Base-by-base conservation (phyloP, 2,797 vertebrate genomes). In the Cyprinodon diabolis region DNA sequence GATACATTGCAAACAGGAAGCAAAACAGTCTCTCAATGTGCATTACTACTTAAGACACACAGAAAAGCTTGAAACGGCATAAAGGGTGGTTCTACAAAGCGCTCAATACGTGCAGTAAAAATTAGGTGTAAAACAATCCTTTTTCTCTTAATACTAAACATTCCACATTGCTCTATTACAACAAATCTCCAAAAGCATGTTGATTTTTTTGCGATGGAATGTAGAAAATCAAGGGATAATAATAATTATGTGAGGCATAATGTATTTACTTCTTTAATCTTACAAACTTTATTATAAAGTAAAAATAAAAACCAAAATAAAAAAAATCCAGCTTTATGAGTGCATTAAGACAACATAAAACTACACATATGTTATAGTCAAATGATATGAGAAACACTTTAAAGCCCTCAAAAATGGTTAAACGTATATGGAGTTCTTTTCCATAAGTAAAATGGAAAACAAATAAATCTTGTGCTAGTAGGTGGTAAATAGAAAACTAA, bases 401-500 rank as follows among this genome's bases (percentile, higher is more conserved):
- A n/a, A 37, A 68, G 7, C 17, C 4, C 14, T 73, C 30, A 43
- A 14, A 8, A 58, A 37, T 62, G 47, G 17, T 63, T 51, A 72
- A 3, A 25, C 7, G 51, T 52, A 52, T 21, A 1, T 11, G 10
- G 35, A 5, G 35, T 51, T 66, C 47, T 55, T 54, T 69, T 60
- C 7, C 9, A 66, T 35, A 74, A 15, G 45, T 30, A 55, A 8
- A 15, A 17, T 51, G 13, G 6, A 57, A 67, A 66, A 15, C 57
- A 71, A 19, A 11, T n/a, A 68, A 43, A 65, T 80, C 49, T 69
- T 69, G 25, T 40, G 2, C 51, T 76, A 75, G 47, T 72, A 79
- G 85, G 85, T 69, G 69, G 62, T 37, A 67, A 68, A 83, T 62
- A 82, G 76, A 79, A 54, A 51, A 4, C 76, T 84, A 76, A 84